These are phyloP conservation scores for Propsilocerus akamusi DNA, from an alignment of 1,140 invertebrate species.

Conservation along the genomic window DNA sequence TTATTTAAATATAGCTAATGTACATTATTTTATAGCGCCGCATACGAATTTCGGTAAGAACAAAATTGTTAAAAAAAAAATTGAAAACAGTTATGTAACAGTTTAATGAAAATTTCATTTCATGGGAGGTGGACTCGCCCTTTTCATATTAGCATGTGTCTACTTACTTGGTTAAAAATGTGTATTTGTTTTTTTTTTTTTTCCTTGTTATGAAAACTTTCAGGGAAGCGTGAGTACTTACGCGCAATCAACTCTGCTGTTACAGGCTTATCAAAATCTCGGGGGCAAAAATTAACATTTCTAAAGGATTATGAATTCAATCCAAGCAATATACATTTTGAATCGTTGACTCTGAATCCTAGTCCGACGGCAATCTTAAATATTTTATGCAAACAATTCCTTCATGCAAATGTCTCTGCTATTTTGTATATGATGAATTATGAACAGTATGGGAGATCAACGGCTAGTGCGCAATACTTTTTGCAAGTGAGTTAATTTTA, in stretches of 20 bases:
- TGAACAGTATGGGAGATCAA: slow-evolving; percentile 69
- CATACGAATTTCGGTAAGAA: slow-evolving; percentile 29
- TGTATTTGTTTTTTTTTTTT: background rate
- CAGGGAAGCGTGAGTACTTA: slow-evolving; percentile 37
- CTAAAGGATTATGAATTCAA: slow-evolving; percentile 41
- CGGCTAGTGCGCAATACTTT: slow-evolving; percentile 84
- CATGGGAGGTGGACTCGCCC: background rate
- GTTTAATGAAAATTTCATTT: background rate
- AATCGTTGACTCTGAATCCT: slow-evolving; percentile 50
- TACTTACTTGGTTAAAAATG: background rate
- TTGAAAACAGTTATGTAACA: slow-evolving; percentile 2
- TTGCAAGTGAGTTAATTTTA: slow-evolving; percentile 78
- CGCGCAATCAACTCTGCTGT: slow-evolving; percentile 44
- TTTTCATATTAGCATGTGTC: background rate
- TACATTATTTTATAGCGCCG: no score
- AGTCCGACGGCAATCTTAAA: slow-evolving; percentile 69
- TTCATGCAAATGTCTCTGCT: slow-evolving; percentile 71
- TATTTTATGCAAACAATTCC: slow-evolving; percentile 73
- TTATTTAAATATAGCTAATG: no score
- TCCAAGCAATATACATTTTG: slow-evolving; percentile 35
- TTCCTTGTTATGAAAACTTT: background rate
- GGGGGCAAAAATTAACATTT: slow-evolving; percentile 34
- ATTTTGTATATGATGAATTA: slow-evolving; percentile 90
- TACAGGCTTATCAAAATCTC: slow-evolving; percentile 32
- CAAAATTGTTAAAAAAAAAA: background rate